Percentiles rank a stretch among this genome's conserved stretches.
Conservation (phyloP, 2,113 vertebrate species). For the Calypte anna region DNA sequence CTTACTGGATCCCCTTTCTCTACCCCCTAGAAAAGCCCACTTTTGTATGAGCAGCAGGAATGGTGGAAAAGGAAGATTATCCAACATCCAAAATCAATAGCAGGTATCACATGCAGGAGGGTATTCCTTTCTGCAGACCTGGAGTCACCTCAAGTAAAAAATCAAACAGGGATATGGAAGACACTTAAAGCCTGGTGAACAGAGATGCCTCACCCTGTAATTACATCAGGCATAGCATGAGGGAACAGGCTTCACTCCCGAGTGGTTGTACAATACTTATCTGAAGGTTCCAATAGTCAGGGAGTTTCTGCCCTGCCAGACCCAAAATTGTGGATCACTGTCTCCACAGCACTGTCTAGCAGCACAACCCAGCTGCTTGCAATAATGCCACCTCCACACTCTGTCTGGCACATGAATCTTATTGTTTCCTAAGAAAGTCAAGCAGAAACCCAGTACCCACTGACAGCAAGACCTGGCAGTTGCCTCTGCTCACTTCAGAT, state of each 20-base stretch:
- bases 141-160: neutral
- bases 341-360: neutral
- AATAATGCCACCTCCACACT: neutral
- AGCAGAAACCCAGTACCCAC: slow-evolving; percentile 26
- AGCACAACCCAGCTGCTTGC: neutral
- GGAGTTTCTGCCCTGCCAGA: neutral
- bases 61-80: neutral
- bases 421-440: slow-evolving; percentile 7
- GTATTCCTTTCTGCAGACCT: neutral
- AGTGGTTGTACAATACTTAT: neutral
- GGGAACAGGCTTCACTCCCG: neutral
- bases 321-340: neutral
- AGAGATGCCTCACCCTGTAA: neutral
- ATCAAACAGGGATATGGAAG: neutral
- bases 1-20: neutral
- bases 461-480: neutral
- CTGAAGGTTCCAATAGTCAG: neutral
- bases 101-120: neutral
- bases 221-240: neutral
- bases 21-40: neutral
- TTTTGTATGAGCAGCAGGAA: neutral
- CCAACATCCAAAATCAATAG: neutral
- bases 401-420: neutral
- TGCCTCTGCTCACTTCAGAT: neutral
- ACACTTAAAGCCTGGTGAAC: neutral